These are phyloP conservation scores for Etheostoma spectabile DNA, from an alignment of 2,113 vertebrate genomes.

Conservation along the genomic window DNA sequence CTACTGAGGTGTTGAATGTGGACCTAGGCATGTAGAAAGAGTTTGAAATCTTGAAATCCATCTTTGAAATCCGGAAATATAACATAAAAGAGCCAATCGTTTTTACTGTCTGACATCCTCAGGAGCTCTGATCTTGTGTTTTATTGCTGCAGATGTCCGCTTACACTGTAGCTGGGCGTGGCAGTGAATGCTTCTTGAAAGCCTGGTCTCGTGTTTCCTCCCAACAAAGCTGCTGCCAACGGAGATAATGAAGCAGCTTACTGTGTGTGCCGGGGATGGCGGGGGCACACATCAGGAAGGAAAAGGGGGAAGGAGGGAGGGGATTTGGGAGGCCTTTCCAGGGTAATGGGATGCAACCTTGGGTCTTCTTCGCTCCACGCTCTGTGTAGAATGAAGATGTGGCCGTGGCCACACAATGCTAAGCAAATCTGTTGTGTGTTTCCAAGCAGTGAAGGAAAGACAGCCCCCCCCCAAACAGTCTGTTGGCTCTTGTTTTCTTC, in stretches of 20 bases:
- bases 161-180: slow-evolving; percentile 45
- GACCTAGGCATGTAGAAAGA: background rate
- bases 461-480: slow-evolving; percentile 4
- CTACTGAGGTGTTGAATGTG: too few species aligned
- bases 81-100: background rate
- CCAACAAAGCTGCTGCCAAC: slow-evolving; percentile 46
- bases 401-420: background rate
- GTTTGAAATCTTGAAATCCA: background rate
- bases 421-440: slow-evolving; percentile 39
- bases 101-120: background rate
- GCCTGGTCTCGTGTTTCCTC: slow-evolving; percentile 32
- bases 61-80: background rate
- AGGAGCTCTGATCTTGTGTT: slow-evolving; percentile 8
- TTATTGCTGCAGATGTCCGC: slow-evolving; percentile 34
- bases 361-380: slow-evolving; percentile 11
- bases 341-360: slow-evolving; percentile 60
- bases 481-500: slow-evolving; percentile 63
- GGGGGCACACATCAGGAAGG: slow-evolving; percentile 18
- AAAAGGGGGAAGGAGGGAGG: background rate
- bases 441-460: background rate
- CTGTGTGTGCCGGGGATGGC: slow-evolving; percentile 2
- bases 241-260: slow-evolving; percentile 64
- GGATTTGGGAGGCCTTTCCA: slow-evolving; percentile 36
- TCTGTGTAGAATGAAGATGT: slow-evolving; percentile 22
- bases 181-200: slow-evolving; percentile 41